Percentiles rank a stretch among this genome's conserved stretches.
These are phyloP conservation scores for Diuraphis noxia DNA, from an alignment of 1,140 invertebrate species.

Conservation along the genomic window DNA sequence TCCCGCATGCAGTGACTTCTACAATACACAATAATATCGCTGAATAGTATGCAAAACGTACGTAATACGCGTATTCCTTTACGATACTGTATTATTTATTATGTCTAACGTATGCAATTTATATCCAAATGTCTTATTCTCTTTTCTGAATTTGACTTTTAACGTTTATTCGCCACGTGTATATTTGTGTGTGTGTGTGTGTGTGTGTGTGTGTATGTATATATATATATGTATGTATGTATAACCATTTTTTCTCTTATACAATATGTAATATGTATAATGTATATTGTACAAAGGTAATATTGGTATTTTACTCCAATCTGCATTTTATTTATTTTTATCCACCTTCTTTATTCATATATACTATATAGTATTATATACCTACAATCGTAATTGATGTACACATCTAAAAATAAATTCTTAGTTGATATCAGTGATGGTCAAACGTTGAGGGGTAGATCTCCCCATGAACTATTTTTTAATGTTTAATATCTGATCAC, in stretches of 20 bases:
- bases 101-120: background rate
- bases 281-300: background rate
- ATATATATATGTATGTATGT: background rate
- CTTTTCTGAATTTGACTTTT: background rate
- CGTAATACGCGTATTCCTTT: background rate
- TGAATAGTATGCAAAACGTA: background rate
- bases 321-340: background rate
- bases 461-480: too few relatives aligned
- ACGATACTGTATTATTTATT: background rate
- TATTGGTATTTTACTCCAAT: background rate
- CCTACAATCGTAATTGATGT: background rate
- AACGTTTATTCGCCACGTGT: background rate
- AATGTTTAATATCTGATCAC: too few relatives aligned
- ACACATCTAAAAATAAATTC: background rate
- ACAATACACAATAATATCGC: background rate
- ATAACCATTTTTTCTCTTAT: background rate
- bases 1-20: background rate
- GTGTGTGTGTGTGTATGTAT: background rate
- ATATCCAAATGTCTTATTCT: constrained; percentile 16
- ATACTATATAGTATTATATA: too few relatives aligned
- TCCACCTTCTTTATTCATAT: too few relatives aligned
- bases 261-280: background rate
- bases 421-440: background rate
- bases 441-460: too few relatives aligned
- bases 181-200: background rate